phyloP scores from a whole-genome alignment of 2,797 vertebrate genomes.

The Crossoptilon crossoptilon region DNA sequence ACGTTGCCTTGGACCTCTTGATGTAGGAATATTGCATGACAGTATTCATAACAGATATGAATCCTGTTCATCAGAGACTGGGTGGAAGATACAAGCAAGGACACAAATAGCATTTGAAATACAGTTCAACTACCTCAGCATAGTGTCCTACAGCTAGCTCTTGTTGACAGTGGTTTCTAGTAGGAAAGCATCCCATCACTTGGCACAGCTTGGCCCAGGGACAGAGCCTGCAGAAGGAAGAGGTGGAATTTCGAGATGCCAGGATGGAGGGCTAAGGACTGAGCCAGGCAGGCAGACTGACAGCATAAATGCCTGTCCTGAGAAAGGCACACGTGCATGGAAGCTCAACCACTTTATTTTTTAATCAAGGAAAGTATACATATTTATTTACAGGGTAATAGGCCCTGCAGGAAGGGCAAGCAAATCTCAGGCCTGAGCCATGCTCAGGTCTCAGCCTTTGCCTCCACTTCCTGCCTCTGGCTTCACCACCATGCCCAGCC shows the following conservation, averaged over 20 bases:
- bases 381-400: neutral
- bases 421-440: neutral
- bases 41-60: neutral
- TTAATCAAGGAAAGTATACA: neutral
- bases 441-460: neutral
- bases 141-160: neutral
- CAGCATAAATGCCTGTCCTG: neutral
- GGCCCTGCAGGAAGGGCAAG: neutral
- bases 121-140: neutral
- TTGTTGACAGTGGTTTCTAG: neutral
- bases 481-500: neutral
- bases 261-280: neutral
- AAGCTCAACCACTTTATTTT: neutral
- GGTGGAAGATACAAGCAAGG: neutral
- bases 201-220: neutral
- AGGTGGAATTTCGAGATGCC: neutral
- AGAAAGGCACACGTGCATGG: accelerated
- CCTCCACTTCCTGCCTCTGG: neutral
- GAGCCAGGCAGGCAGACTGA: neutral
- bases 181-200: neutral
- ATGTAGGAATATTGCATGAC: neutral
- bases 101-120: neutral
- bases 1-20: neutral
- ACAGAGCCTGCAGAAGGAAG: neutral
- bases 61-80: neutral